Percentiles rank a stretch among this genome's conserved stretches.
These are phyloP conservation scores for Tauraco hartlaubi DNA, from an alignment of 2,797 vertebrate species.

Conservation along the genomic window DNA sequence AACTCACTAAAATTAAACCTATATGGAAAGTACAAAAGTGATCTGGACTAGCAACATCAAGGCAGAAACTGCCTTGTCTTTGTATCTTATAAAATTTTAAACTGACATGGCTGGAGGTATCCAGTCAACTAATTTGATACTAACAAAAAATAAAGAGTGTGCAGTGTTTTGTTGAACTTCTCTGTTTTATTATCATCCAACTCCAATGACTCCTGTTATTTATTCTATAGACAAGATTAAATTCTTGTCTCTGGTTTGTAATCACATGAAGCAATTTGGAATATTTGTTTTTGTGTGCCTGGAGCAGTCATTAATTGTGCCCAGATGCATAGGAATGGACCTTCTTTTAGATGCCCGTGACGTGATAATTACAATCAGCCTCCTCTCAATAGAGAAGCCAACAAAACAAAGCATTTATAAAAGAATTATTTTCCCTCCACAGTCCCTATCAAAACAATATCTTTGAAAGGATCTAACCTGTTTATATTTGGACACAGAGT, in stretches of 20 bases:
- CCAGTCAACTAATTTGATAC: background rate
- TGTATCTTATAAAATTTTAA: background rate
- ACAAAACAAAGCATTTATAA: background rate
- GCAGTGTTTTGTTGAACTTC: background rate
- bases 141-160: background rate
- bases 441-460: background rate
- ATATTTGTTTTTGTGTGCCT: background rate
- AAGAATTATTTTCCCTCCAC: background rate
- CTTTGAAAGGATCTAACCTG: background rate
- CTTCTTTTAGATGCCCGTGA: background rate
- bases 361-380: background rate
- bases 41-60: background rate
- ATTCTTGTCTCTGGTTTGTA: background rate
- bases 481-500: background rate
- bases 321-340: background rate
- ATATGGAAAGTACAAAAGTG: background rate
- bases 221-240: background rate
- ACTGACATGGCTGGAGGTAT: background rate
- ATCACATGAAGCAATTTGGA: background rate
- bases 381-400: background rate
- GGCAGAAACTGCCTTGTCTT: background rate
- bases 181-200: background rate
- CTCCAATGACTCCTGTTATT: background rate
- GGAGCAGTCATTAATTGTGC: background rate
- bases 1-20: background rate